Conservation (phyloP, 2,797 vertebrate genomes). For the Capromys pilorides region DNA sequence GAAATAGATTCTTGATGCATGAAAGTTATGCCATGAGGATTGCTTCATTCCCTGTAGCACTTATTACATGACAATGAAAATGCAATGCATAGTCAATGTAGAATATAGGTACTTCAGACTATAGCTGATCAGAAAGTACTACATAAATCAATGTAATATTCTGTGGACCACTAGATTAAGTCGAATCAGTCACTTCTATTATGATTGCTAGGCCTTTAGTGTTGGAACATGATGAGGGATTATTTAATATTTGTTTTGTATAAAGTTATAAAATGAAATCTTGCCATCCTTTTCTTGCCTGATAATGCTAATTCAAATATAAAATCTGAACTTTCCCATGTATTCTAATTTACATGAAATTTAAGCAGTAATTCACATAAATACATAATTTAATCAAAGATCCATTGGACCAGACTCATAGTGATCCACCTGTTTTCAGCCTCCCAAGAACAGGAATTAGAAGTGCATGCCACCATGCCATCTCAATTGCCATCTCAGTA, state of each 20-base stretch:
- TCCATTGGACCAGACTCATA: neutral
- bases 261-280: conserved; percentile 6
- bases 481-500: no score
- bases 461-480: no score
- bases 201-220: neutral
- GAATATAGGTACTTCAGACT: neutral
- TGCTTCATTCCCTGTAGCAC: neutral
- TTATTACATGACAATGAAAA: neutral
- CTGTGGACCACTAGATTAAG: neutral
- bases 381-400: conserved; percentile 9
- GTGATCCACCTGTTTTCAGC: no score
- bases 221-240: neutral
- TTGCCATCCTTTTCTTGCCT: neutral
- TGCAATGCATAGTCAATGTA: neutral
- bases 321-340: neutral
- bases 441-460: no score
- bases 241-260: conserved; percentile 16
- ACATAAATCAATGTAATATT: conserved; percentile 13
- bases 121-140: neutral
- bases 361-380: conserved; percentile 21
- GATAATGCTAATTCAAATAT: neutral
- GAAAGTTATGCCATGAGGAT: neutral
- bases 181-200: neutral
- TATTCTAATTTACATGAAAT: conserved; percentile 10
- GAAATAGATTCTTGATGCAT: neutral